phyloP scores from a whole-genome alignment of 2,797 vertebrate genomes.

The Anas georgica region DNA sequence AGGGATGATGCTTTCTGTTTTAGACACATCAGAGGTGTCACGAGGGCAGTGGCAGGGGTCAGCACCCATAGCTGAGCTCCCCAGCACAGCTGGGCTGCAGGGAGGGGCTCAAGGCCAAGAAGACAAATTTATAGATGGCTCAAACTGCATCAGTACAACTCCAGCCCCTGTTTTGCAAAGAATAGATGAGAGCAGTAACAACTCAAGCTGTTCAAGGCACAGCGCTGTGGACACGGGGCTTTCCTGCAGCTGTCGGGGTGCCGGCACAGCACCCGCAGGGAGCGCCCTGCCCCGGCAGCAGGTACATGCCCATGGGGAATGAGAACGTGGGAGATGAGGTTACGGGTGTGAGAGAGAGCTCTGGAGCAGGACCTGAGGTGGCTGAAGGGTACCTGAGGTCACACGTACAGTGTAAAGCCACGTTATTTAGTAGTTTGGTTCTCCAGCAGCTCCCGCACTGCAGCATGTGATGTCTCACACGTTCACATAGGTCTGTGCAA shows the following conservation, averaged over 20 bases:
- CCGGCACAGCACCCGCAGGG: neutral
- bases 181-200: neutral
- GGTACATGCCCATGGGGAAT: accelerated
- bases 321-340: accelerated
- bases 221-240: accelerated
- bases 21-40: neutral
- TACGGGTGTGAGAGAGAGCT: neutral
- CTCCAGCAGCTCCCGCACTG: neutral
- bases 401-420: neutral
- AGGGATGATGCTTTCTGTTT: neutral
- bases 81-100: neutral
- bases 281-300: neutral
- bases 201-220: neutral
- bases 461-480: neutral
- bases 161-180: neutral
- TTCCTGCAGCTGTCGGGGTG: neutral
- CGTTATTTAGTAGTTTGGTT: neutral
- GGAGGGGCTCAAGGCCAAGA: neutral
- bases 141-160: neutral
- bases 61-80: neutral
- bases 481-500: neutral
- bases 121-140: neutral
- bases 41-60: neutral
- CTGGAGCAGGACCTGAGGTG: neutral
- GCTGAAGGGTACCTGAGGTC: neutral